A percentile compares a stretch with the other conserved stretches of the same genome.
Evolutionary conservation across 2,797 vertebrate species (phyloP).

Genomic region (Gymnoscopelus microlampas): DNA sequence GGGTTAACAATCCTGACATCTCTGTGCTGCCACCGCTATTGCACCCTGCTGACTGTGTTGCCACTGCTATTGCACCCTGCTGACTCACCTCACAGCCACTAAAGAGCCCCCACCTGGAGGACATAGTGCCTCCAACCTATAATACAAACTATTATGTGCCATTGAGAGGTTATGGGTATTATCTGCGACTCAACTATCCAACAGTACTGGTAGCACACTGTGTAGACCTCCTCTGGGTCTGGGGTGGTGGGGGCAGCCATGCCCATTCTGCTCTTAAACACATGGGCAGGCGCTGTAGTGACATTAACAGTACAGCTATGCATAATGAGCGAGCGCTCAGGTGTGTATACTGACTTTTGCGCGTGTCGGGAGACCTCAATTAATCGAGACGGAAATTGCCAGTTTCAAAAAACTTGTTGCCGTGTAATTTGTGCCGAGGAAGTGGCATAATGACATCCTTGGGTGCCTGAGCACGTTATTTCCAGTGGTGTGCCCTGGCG

Average conservation of each 20-base stretch:
- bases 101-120: too few species aligned
- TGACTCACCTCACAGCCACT: too few species aligned
- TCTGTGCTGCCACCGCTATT: too few species aligned
- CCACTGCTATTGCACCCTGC: too few species aligned
- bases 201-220: conserved; percentile 38
- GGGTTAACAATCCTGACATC: too few species aligned
- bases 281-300: conserved; percentile 49
- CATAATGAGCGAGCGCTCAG: conserved; percentile 55
- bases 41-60: too few species aligned
- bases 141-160: background rate
- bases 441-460: conserved; percentile 54
- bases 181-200: background rate
- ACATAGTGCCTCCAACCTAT: too few species aligned
- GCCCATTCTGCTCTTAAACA: conserved; percentile 57
- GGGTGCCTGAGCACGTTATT: conserved; percentile 33
- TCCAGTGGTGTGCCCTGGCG: conserved; percentile 1
- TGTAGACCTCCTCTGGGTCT: conserved; percentile 28
- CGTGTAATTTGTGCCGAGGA: conserved; percentile 61
- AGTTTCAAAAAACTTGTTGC: conserved; percentile 57
- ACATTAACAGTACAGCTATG: conserved; percentile 62
- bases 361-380: conserved; percentile 53
- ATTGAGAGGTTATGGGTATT: background rate
- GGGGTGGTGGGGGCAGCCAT: conserved; percentile 16
- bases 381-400: conserved; percentile 56
- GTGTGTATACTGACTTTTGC: conserved; percentile 55